phyloP scores from a whole-genome alignment of 2,797 vertebrate genomes.

The Sphenopsis melanotis region DNA sequence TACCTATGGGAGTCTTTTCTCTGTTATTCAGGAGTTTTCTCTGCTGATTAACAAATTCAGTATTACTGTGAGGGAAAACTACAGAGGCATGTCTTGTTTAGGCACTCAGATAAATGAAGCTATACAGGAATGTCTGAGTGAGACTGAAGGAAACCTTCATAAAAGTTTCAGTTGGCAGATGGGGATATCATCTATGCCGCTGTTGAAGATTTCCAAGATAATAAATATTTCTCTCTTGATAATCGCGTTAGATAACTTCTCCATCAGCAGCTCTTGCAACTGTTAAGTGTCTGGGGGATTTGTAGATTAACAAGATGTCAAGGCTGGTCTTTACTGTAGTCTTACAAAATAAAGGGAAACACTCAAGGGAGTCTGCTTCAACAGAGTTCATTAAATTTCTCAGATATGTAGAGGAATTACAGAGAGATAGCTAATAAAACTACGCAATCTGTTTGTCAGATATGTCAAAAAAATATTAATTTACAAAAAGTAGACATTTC shows the following conservation, averaged over 20 bases:
- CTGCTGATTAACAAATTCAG: background rate
- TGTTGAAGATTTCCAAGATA: background rate
- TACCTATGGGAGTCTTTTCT: background rate
- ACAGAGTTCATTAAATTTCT: slow-evolving; percentile 53
- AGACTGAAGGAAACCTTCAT: background rate
- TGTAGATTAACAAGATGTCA: slow-evolving; percentile 38
- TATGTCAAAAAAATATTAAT: slow-evolving; percentile 26
- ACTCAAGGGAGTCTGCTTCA: background rate
- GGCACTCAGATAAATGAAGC: background rate
- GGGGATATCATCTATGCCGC: background rate
- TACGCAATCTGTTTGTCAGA: slow-evolving; percentile 17
- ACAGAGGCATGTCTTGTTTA: background rate
- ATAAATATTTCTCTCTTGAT: slow-evolving; percentile 18
- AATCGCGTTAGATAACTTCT: slow-evolving; percentile 30
- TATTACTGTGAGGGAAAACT: background rate
- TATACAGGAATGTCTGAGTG: background rate
- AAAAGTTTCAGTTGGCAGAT: background rate
- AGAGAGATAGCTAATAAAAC: slow-evolving; percentile 54
- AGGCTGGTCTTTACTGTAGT: slow-evolving; percentile 17
- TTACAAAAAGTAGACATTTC: slow-evolving; percentile 29
- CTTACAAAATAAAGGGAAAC: slow-evolving; percentile 11
- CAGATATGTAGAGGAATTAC: slow-evolving; percentile 62
- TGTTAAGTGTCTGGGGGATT: background rate
- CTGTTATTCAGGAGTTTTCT: background rate
- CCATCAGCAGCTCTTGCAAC: slow-evolving; percentile 9